Conservation (phyloP, 2,888 invertebrate species). For the Chironomus tentans region DNA sequence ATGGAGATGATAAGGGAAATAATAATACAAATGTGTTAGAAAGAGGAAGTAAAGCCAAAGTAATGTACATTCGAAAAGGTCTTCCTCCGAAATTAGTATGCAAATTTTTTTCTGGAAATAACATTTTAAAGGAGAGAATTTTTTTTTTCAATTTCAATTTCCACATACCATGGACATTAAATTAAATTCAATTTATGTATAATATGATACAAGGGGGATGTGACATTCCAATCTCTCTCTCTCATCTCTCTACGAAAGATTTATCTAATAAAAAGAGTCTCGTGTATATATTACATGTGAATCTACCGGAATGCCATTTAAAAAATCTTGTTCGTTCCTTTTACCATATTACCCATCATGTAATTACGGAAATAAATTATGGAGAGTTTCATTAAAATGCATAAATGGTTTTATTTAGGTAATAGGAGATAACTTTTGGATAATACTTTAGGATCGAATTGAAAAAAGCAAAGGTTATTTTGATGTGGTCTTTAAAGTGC, state of each 20-base stretch:
- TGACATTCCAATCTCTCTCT: background rate
- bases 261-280: background rate
- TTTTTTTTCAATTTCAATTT: constrained; percentile 13
- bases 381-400: background rate
- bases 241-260: background rate
- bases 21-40: too few relatives aligned
- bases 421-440: too few relatives aligned
- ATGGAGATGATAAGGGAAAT: constrained; percentile 1
- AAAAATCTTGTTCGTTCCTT: background rate
- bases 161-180: background rate
- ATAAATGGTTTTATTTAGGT: background rate
- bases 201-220: background rate
- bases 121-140: background rate
- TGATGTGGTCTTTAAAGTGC: too few relatives aligned
- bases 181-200: constrained; percentile 5
- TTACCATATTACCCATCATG: background rate
- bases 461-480: too few relatives aligned
- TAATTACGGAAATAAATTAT: constrained; percentile 7
- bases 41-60: background rate
- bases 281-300: background rate
- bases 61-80: background rate
- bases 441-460: too few relatives aligned
- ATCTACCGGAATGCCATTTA: background rate
- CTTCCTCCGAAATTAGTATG: constrained; percentile 21
- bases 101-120: constrained; percentile 8